These are phyloP conservation scores for Pseudoips prasinana DNA, from an alignment of 2,888 invertebrate species.

Conservation along the genomic window DNA sequence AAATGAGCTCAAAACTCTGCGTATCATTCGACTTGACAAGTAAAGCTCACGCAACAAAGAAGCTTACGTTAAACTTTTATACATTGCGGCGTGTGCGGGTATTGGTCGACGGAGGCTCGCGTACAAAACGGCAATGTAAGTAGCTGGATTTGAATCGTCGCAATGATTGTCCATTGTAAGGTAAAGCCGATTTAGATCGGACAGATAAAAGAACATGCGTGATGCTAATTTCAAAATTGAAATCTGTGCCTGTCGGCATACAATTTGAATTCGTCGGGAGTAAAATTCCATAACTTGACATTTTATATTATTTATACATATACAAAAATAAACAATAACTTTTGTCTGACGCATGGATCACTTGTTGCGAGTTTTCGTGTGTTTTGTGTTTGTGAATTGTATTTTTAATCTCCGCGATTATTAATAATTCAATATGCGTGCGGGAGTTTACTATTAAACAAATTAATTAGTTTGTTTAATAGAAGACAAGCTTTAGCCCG, in stretches of 20 bases:
- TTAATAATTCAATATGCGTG: too few relatives aligned
- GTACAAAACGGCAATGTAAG: conserved; percentile 33
- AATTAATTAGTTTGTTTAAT: too few relatives aligned
- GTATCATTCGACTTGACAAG: conserved; percentile 41
- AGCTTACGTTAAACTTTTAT: conserved; percentile 25
- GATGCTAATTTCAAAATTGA: conserved; percentile 68
- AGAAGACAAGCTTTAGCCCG: too few relatives aligned
- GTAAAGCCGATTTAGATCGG: conserved; percentile 73
- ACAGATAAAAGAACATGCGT: conserved; percentile 56
- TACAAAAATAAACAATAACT: too few relatives aligned
- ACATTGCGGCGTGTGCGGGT: conserved; percentile 41
- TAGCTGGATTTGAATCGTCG: conserved; percentile 25
- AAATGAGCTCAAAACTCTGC: conserved; percentile 61
- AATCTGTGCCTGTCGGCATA: conserved; percentile 51
- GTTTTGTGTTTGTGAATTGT: too few relatives aligned
- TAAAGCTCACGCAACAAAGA: conserved; percentile 7
- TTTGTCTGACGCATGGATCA: too few relatives aligned
- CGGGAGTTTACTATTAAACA: too few relatives aligned
- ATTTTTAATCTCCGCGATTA: too few relatives aligned
- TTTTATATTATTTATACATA: too few relatives aligned
- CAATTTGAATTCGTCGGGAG: conserved; percentile 53
- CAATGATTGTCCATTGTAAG: conserved; percentile 42
- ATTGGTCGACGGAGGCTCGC: conserved; percentile 9
- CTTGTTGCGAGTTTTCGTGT: too few relatives aligned
- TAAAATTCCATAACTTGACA: conserved; percentile 45